phyloP scores from a whole-genome alignment of 92 coral and sea anemone species.

The Phenganax marumi region DNA sequence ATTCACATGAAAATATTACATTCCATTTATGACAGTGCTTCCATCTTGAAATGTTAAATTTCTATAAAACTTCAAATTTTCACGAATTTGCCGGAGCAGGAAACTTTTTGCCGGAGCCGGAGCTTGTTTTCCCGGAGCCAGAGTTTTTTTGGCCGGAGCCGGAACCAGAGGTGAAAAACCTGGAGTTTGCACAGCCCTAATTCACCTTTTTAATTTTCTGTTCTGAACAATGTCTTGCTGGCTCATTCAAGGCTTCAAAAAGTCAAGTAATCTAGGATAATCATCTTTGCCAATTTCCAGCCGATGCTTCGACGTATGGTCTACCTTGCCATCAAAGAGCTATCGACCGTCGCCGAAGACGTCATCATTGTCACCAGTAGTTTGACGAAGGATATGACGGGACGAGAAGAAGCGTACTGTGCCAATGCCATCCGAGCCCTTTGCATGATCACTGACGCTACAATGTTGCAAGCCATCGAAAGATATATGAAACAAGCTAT shows the following conservation, averaged over 20 bases:
- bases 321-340: constrained; percentile 92
- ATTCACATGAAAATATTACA: no score
- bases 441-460: constrained; percentile 92
- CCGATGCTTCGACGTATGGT: constrained; percentile 98
- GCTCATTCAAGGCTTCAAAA: neutral
- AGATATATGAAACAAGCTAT: constrained; percentile 96
- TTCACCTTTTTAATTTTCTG: neutral
- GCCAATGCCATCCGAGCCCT: constrained; percentile 98
- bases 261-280: neutral
- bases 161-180: no score
- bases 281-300: constrained; percentile 36
- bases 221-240: neutral
- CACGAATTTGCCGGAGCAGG: no score
- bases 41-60: no score
- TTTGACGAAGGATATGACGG: constrained; percentile 99
- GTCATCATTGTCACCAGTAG: constrained; percentile 99
- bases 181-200: no score
- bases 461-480: constrained; percentile 97
- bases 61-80: no score
- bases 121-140: no score
- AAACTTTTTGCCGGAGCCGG: no score
- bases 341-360: constrained; percentile 91
- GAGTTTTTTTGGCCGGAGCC: no score
- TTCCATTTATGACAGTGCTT: no score
- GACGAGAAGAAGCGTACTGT: constrained; percentile 96